Conservation (phyloP, 1,140 invertebrate genomes). For the Monochamus saltuarius region DNA sequence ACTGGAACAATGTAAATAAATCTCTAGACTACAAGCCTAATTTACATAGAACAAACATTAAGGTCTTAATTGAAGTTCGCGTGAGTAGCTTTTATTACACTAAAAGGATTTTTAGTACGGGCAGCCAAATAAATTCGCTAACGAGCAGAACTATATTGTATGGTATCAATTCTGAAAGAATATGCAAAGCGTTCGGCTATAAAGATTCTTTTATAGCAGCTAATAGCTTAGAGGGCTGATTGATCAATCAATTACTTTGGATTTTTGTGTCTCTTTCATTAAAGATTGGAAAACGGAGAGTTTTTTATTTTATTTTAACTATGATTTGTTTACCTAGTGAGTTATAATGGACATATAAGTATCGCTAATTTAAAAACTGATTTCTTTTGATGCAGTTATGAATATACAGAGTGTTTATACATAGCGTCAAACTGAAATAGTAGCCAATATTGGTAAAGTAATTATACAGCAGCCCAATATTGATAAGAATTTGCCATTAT, state of each 20-base stretch:
- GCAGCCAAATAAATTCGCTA: constrained; percentile 15
- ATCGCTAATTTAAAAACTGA: no score
- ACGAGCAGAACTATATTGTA: constrained; percentile 20
- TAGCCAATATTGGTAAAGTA: no score
- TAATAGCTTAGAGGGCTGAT: neutral
- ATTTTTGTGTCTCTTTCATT: neutral
- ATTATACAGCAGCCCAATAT: no score
- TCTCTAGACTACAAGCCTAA: constrained; percentile 32
- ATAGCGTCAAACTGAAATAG: no score
- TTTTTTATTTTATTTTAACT: no score
- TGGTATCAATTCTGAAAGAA: no score
- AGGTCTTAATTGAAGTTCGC: constrained; percentile 41
- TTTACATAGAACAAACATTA: constrained; percentile 44
- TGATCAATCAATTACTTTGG: neutral
- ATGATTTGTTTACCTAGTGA: no score
- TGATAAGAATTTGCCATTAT: no score
- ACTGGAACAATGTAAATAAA: constrained; percentile 34
- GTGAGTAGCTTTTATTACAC: constrained; percentile 39
- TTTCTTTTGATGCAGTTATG: no score
- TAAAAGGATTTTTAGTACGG: constrained; percentile 14
- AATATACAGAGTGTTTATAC: no score
- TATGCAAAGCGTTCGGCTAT: constrained; percentile 1
- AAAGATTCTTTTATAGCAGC: neutral
- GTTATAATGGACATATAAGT: no score
- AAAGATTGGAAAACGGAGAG: no score